Conservation (phyloP, 2,113 vertebrate genomes). For the Gobiocypris rarus region DNA sequence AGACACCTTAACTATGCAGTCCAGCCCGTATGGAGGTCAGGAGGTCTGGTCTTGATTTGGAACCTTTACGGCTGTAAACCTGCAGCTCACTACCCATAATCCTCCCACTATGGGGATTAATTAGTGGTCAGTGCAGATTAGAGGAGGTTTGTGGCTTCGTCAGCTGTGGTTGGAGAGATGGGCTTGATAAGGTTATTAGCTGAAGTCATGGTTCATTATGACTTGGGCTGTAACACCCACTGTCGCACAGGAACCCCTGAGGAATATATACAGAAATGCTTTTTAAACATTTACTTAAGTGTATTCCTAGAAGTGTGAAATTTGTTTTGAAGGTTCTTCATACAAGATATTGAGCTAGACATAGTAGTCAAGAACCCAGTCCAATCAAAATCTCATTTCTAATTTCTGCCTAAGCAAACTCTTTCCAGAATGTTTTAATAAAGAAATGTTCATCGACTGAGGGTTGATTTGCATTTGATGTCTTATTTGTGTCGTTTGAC, state of each 20-base stretch:
- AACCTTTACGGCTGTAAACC: slow-evolving; percentile 45
- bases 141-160: slow-evolving; percentile 50
- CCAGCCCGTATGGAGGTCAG: slow-evolving; percentile 29
- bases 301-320: not conserved
- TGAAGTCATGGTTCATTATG: slow-evolving; percentile 47
- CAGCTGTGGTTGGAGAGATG: slow-evolving; percentile 15
- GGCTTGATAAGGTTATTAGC: slow-evolving; percentile 48
- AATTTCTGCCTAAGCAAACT: not conserved
- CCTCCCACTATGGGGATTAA: slow-evolving; percentile 62
- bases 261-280: not conserved
- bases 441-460: not conserved
- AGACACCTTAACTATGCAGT: slow-evolving; percentile 1
- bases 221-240: slow-evolving; percentile 27
- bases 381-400: not conserved
- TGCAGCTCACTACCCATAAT: slow-evolving; percentile 50
- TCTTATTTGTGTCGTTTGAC: slow-evolving; percentile 4
- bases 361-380: not conserved
- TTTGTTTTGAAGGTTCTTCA: too few relatives aligned
- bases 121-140: slow-evolving; percentile 60
- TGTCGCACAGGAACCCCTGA: not conserved
- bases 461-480: not conserved
- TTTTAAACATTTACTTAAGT: not conserved
- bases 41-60: slow-evolving; percentile 43
- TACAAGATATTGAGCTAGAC: not conserved
- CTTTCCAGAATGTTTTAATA: not conserved